Conservation (phyloP, 1,140 invertebrate genomes). For the Papilio machaon region DNA sequence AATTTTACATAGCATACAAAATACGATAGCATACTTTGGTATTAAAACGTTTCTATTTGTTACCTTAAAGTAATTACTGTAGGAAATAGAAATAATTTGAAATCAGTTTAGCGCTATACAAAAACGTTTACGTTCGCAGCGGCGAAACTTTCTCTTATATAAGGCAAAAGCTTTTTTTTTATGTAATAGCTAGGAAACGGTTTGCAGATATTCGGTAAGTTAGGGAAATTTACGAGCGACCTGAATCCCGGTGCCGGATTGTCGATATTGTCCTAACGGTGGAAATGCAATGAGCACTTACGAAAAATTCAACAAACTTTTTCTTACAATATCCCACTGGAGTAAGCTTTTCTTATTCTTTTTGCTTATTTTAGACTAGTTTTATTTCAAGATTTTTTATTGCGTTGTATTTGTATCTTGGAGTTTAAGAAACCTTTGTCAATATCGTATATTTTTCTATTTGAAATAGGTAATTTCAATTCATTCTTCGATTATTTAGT, state of each 20-base stretch:
- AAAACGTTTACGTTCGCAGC: slow-evolving; percentile 33
- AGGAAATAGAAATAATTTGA: slow-evolving; percentile 29
- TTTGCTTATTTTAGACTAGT: background rate
- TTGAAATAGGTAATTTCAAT: background rate
- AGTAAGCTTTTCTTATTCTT: background rate
- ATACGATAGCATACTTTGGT: background rate
- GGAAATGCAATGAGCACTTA: slow-evolving; percentile 35
- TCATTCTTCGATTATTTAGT: background rate
- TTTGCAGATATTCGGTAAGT: slow-evolving; percentile 39
- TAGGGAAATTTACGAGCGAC: slow-evolving; percentile 38
- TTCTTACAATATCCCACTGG: background rate
- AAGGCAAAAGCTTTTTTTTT: slow-evolving; percentile 35
- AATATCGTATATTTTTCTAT: background rate
- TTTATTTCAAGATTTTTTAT: background rate
- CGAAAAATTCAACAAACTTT: slow-evolving; percentile 27
- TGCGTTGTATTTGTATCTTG: background rate
- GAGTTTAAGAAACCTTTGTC: background rate
- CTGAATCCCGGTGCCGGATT: slow-evolving; percentile 35
- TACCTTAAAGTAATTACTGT: slow-evolving; percentile 24
- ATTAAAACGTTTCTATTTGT: slow-evolving; percentile 19
- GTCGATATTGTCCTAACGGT: slow-evolving; percentile 36
- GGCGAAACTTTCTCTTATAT: slow-evolving; percentile 33
- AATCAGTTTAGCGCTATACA: slow-evolving; percentile 5
- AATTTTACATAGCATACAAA: slow-evolving; percentile 1
- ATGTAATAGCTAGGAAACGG: slow-evolving; percentile 37